These are phyloP conservation scores for Thunnus thynnus DNA, from an alignment of 2,113 vertebrate genomes.

Conservation along the genomic window DNA sequence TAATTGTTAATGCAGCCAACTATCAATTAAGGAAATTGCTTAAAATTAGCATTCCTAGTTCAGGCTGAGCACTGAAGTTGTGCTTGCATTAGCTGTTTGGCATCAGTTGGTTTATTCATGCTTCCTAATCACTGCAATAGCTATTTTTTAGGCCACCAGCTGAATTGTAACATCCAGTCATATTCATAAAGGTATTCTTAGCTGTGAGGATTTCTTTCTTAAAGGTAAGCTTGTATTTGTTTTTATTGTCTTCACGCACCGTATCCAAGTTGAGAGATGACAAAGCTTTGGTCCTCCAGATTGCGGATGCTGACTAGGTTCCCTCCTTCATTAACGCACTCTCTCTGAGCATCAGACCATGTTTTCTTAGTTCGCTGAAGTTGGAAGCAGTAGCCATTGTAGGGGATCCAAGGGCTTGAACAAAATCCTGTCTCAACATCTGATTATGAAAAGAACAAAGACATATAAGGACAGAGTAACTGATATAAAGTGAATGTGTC, in stretches of 20 bases:
- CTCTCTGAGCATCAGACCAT: slow-evolving; percentile 85
- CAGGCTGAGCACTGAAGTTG: too few species aligned
- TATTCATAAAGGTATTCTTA: too few species aligned
- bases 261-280: slow-evolving; percentile 91
- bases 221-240: not conserved
- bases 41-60: too few species aligned
- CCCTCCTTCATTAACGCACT: slow-evolving; percentile 87
- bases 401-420: slow-evolving; percentile 88
- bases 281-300: slow-evolving; percentile 90
- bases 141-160: too few species aligned
- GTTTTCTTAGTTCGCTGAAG: slow-evolving; percentile 84
- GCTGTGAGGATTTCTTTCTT: not conserved
- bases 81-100: too few species aligned
- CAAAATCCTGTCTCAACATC: slow-evolving; percentile 81
- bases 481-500: too few species aligned
- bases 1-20: too few species aligned
- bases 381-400: slow-evolving; percentile 88
- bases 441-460: slow-evolving; percentile 2
- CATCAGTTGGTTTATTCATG: too few species aligned
- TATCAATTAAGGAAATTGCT: too few species aligned
- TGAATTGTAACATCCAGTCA: too few species aligned
- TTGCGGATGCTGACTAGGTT: slow-evolving; percentile 89
- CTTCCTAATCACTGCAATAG: too few species aligned
- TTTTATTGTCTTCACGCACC: slow-evolving; percentile 77
- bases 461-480: not conserved